Percentiles rank a stretch among this genome's conserved stretches.
Evolutionary conservation across 2,797 vertebrate genomes (phyloP).

Genomic region (Semaprochilodus insignis): DNA sequence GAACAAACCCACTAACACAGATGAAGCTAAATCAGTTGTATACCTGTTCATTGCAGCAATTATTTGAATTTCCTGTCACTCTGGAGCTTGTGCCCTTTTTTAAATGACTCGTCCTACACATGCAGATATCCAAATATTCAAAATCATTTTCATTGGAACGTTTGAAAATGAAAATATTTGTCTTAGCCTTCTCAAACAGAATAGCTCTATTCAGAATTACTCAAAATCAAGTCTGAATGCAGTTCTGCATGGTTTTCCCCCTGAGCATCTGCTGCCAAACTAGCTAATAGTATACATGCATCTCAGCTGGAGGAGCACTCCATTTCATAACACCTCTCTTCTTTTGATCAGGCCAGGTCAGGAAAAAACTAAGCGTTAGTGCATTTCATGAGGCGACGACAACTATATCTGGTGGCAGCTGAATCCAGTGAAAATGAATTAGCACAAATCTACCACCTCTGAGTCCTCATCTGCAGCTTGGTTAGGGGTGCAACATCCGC

Average conservation of each 20-base stretch:
- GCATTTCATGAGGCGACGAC: neutral
- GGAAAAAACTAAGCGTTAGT: neutral
- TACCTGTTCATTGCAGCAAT: no score
- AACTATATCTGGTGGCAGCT: neutral
- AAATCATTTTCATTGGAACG: neutral
- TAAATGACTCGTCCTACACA: no score
- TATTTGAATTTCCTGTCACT: no score
- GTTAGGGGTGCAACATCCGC: neutral
- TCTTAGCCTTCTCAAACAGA: neutral
- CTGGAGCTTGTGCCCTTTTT: no score
- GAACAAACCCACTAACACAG: no score
- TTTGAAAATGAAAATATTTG: neutral
- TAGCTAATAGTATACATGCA: neutral
- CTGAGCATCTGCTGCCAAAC: neutral
- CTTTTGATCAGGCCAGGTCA: neutral
- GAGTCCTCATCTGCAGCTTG: neutral
- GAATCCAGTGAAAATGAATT: slow-evolving; percentile 5
- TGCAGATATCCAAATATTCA: neutral
- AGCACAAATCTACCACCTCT: slow-evolving; percentile 12
- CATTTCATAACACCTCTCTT: neutral
- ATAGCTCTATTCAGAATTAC: neutral
- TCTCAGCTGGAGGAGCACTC: neutral
- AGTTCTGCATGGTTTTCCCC: neutral
- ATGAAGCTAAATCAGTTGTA: no score
- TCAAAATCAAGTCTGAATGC: neutral